Conservation (phyloP, 2,797 vertebrate species). For the Anableps anableps region DNA sequence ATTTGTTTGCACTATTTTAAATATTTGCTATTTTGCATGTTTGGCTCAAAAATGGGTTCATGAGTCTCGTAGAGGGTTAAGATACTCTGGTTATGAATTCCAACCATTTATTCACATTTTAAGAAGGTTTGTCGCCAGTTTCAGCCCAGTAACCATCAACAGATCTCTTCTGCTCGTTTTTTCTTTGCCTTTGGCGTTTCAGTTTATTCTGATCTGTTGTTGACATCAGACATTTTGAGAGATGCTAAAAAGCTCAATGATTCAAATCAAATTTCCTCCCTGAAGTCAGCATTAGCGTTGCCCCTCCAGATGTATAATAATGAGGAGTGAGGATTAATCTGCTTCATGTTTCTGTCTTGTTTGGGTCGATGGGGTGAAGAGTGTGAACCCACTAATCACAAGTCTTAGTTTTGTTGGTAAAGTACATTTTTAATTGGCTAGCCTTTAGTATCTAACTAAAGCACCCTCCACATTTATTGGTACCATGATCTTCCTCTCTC, state of each 20-base stretch:
- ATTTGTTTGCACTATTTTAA: background rate
- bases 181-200: background rate
- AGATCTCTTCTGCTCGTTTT: background rate
- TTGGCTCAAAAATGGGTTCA: background rate
- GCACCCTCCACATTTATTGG: background rate
- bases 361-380: background rate
- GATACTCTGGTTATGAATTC: background rate
- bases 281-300: background rate
- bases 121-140: background rate
- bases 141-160: background rate
- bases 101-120: background rate
- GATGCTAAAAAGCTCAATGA: constrained; percentile 4
- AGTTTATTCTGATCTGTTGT: background rate
- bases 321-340: background rate
- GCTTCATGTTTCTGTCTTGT: background rate
- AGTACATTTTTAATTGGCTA: background rate
- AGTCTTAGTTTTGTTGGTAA: background rate
- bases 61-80: background rate
- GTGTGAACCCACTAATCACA: background rate
- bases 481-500: background rate
- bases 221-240: background rate
- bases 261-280: constrained; percentile 1
- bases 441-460: background rate
- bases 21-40: background rate
- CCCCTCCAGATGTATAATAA: background rate